Conservation (phyloP, 2,113 vertebrate genomes). For the Muntiacus muntjak region DNA sequence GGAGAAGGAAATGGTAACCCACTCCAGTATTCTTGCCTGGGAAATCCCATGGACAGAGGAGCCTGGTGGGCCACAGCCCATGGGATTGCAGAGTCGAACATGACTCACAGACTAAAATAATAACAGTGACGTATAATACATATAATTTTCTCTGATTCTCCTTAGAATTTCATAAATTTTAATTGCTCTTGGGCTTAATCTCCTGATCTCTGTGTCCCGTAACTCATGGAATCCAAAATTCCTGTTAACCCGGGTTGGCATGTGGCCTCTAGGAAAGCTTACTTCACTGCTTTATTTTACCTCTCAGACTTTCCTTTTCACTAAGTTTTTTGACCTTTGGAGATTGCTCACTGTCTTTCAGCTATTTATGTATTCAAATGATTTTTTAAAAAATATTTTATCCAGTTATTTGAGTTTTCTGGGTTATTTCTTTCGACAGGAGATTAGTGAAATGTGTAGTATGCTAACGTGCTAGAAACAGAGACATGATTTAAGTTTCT, state of each 20-base stretch:
- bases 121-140: neutral
- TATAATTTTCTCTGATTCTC: neutral
- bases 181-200: neutral
- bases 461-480: neutral
- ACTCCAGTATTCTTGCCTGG: neutral
- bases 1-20: neutral
- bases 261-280: neutral
- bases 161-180: neutral
- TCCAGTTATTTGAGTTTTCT: neutral
- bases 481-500: neutral
- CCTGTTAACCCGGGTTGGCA: neutral
- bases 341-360: neutral
- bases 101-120: neutral
- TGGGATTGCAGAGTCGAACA: neutral
- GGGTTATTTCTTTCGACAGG: neutral
- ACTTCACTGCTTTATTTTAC: neutral
- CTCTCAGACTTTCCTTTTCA: neutral
- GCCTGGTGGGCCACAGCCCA: neutral
- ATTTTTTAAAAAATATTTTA: neutral
- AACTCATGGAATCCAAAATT: neutral
- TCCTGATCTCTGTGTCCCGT: neutral
- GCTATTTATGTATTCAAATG: neutral
- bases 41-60: neutral
- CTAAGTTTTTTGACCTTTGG: neutral
- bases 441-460: neutral